A percentile compares a stretch with the other conserved stretches of the same genome.
These are phyloP conservation scores for Cataglyphis rosenhaueri DNA, from an alignment of 2,888 invertebrate genomes.

Conservation along the genomic window DNA sequence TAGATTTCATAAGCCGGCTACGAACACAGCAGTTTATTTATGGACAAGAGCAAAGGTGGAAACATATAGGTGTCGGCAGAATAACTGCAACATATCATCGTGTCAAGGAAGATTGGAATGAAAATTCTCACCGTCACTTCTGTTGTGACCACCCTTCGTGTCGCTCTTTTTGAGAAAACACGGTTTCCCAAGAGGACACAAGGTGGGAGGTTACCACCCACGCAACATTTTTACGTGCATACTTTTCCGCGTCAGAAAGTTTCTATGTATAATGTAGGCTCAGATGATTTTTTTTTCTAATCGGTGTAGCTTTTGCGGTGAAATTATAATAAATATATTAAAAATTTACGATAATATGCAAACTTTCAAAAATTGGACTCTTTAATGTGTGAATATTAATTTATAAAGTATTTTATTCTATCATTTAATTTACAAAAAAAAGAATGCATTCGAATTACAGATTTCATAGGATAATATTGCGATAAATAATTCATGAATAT, in stretches of 20 bases:
- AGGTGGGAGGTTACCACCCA: neutral
- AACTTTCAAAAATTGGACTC: neutral
- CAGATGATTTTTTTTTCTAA: neutral
- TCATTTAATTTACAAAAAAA: neutral
- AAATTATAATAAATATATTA: neutral
- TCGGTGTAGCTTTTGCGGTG: neutral
- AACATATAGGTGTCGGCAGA: neutral
- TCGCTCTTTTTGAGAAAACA: neutral
- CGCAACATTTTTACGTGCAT: neutral
- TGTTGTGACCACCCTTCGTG: constrained; percentile 19
- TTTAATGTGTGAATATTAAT: neutral
- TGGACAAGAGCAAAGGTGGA: constrained; percentile 18
- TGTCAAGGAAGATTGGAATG: neutral
- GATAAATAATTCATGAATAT: neutral
- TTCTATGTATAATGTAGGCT: neutral
- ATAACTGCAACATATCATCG: constrained; percentile 9
- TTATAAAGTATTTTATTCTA: neutral
- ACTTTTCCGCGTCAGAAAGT: neutral
- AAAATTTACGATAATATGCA: neutral
- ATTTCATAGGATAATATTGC: neutral
- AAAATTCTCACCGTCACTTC: constrained; percentile 3
- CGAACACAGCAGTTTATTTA: constrained; percentile 32
- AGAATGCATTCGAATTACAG: neutral
- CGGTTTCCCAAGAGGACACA: neutral
- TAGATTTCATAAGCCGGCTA: constrained; percentile 61